phyloP scores from a whole-genome alignment of 2,113 vertebrate genomes.

The Abramis brama region DNA sequence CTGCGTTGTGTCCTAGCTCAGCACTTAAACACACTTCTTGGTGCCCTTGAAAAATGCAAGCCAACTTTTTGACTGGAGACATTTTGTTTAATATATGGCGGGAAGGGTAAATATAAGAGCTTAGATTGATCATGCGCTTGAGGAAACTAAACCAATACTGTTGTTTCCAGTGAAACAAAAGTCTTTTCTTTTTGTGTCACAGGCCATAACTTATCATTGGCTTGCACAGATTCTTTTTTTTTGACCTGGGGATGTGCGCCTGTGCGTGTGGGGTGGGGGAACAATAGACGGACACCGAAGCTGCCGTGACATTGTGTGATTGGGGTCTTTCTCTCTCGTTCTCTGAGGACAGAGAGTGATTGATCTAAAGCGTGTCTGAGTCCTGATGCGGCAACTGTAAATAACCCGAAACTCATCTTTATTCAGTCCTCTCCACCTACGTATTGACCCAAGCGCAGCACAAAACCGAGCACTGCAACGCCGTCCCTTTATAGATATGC shows the following conservation, averaged over 20 bases:
- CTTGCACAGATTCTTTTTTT: background rate
- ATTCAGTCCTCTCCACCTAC: conserved; percentile 39
- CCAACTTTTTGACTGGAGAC: conserved; percentile 36
- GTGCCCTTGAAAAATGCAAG: conserved; percentile 54
- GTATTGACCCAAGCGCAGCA: conserved; percentile 43
- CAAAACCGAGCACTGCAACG: conserved; percentile 31
- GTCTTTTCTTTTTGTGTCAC: background rate
- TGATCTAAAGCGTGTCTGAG: conserved; percentile 54
- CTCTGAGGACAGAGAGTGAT: conserved; percentile 49
- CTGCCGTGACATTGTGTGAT: background rate
- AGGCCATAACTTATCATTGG: conserved; percentile 32
- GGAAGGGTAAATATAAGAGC: background rate
- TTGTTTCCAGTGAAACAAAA: conserved; percentile 31
- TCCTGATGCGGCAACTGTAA: conserved; percentile 51
- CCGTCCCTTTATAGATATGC: conserved; percentile 34
- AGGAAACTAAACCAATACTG: background rate
- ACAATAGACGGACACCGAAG: conserved; percentile 1
- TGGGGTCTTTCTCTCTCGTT: conserved; percentile 17
- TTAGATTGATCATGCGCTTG: conserved; percentile 11
- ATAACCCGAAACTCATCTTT: conserved; percentile 59
- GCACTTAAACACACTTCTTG: conserved; percentile 32
- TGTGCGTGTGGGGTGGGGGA: background rate
- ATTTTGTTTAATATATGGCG: conserved; percentile 18
- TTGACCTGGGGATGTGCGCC: conserved; percentile 1
- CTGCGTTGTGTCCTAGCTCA: conserved; percentile 31